phyloP scores from a whole-genome alignment of 2,797 vertebrate genomes.

The Myripristis murdjan region DNA sequence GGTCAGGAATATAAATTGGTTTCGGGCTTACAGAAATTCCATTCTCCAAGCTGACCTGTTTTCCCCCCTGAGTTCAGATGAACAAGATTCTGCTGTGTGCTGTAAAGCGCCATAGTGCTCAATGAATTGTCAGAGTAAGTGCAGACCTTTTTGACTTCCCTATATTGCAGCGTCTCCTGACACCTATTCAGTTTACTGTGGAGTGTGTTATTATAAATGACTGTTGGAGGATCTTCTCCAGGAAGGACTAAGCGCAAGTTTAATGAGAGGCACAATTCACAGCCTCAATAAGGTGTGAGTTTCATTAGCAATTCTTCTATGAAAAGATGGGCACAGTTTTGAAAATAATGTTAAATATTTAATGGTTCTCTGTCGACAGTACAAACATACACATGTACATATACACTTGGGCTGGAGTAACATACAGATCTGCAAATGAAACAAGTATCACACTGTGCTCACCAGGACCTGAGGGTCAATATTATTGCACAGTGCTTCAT shows the following conservation, averaged over 20 bases:
- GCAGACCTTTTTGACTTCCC: slow-evolving; percentile 67
- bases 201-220: slow-evolving; percentile 72
- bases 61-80: slow-evolving; percentile 44
- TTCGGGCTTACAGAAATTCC: slow-evolving; percentile 49
- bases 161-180: slow-evolving; percentile 61
- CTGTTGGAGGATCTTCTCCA: slow-evolving; percentile 53
- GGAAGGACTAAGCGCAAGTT: slow-evolving; percentile 61
- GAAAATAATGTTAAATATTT: slow-evolving; percentile 70
- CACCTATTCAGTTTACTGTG: slow-evolving; percentile 68
- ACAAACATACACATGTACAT: slow-evolving; percentile 1
- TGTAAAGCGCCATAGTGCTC: slow-evolving; percentile 65
- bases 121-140: slow-evolving; percentile 59
- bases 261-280: slow-evolving; percentile 64
- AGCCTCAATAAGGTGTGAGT: slow-evolving; percentile 57
- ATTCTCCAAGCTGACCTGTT: slow-evolving; percentile 56
- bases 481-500: slow-evolving; percentile 53
- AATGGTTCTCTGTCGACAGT: slow-evolving; percentile 40
- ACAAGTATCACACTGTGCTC: slow-evolving; percentile 37
- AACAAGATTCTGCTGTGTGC: slow-evolving; percentile 66
- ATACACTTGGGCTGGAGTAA: neutral
- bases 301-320: slow-evolving; percentile 64
- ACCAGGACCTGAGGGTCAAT: slow-evolving; percentile 45
- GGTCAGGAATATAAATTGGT: slow-evolving; percentile 28
- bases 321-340: slow-evolving; percentile 63
- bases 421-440: slow-evolving; percentile 21